Conservation (phyloP, 2,797 vertebrate species). For the Psittacula derbiana region DNA sequence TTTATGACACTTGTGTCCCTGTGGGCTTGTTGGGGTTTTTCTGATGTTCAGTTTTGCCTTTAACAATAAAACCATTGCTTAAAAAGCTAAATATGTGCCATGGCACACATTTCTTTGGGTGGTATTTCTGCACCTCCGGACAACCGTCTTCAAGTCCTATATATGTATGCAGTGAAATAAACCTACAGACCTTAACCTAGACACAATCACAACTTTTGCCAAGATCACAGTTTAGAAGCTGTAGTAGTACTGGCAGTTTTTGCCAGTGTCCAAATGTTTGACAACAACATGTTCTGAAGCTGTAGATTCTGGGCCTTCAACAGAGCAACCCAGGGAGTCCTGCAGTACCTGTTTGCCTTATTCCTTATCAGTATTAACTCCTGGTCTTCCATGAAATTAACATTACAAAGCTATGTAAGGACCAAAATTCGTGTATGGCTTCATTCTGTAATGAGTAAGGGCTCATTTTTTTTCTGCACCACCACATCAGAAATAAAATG, state of each 20-base stretch:
- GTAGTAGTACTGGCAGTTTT: neutral
- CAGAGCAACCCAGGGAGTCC: neutral
- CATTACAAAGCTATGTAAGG: neutral
- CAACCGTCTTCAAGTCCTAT: neutral
- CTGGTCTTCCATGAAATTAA: neutral
- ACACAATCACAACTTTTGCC: neutral
- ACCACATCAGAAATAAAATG: constrained; percentile 43
- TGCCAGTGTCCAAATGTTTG: neutral
- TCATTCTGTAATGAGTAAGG: constrained; percentile 35
- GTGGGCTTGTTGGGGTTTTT: neutral
- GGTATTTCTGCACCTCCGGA: neutral
- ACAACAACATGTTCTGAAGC: neutral
- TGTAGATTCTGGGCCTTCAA: neutral
- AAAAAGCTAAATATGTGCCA: constrained; percentile 22
- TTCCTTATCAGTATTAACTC: neutral
- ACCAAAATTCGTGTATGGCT: neutral
- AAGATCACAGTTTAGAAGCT: neutral
- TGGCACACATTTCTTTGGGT: neutral
- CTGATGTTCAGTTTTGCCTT: constrained; percentile 38
- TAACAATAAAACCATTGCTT: constrained; percentile 33
- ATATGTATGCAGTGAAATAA: neutral
- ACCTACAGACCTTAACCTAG: neutral
- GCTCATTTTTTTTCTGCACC: constrained; percentile 28
- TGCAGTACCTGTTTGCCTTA: neutral
- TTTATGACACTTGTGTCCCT: constrained; percentile 22